Percentiles rank a stretch among this genome's conserved stretches.
These are phyloP conservation scores for Erinaceus europaeus DNA, from an alignment of 2,113 vertebrate species.

Conservation along the genomic window DNA sequence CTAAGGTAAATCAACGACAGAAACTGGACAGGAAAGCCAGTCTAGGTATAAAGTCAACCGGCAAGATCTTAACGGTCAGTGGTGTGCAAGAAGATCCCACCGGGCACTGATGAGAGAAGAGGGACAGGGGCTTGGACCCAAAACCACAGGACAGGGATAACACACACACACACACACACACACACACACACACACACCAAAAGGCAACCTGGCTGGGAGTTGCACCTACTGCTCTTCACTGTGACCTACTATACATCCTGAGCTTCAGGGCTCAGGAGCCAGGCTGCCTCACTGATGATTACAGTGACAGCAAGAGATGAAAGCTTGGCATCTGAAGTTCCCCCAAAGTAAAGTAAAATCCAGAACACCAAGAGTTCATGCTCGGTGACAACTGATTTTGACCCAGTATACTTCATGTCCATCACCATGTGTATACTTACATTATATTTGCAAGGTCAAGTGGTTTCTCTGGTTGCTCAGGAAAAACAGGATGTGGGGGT, in stretches of 20 bases:
- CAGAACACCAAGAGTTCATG: not conserved
- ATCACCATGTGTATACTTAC: slow-evolving; percentile 87
- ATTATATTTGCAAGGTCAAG: slow-evolving; percentile 93
- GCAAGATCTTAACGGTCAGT: not conserved
- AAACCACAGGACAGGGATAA: not conserved
- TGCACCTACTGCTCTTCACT: too few species aligned
- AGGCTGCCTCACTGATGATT: not conserved
- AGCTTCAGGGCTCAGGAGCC: not conserved
- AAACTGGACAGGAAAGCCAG: not conserved
- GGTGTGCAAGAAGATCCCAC: not conserved
- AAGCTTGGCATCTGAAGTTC: not conserved
- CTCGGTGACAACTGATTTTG: not conserved
- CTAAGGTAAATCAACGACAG: not conserved
- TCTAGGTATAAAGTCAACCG: not conserved
- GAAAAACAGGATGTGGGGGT: slow-evolving; percentile 92
- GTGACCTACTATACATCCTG: too few species aligned
- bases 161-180: too few species aligned
- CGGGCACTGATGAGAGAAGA: not conserved
- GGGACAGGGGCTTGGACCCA: rapidly evolving
- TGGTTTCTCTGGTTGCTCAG: slow-evolving; percentile 94
- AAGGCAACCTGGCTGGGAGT: too few species aligned
- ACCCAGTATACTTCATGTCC: not conserved
- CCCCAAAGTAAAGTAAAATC: not conserved
- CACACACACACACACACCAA: too few species aligned
- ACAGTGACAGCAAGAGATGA: not conserved